These are phyloP conservation scores for Acanthopagrus latus DNA, from an alignment of 2,797 vertebrate species.

Conservation along the genomic window DNA sequence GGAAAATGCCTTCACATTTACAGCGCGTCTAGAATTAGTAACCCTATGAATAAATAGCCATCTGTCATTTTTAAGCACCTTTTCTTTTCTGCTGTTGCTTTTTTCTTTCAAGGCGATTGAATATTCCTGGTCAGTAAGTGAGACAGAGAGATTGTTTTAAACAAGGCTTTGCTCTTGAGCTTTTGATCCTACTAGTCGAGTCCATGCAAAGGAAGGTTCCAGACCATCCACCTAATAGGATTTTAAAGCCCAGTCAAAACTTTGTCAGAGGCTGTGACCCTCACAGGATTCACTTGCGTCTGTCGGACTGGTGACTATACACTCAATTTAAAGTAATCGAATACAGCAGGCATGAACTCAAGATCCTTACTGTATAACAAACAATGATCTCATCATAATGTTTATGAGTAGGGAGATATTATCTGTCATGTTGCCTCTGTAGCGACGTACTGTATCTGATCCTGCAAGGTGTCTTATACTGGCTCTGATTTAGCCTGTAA, in stretches of 20 bases:
- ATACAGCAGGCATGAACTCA: not conserved
- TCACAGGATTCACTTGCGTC: slow-evolving; percentile 24
- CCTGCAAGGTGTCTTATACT: slow-evolving; percentile 19
- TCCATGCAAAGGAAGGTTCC: slow-evolving; percentile 23
- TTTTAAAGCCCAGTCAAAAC: slow-evolving; percentile 61
- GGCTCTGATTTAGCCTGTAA: slow-evolving; percentile 45
- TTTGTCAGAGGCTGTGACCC: slow-evolving; percentile 37
- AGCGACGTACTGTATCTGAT: slow-evolving; percentile 26
- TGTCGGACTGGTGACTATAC: slow-evolving; percentile 17
- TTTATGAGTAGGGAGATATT: not conserved
- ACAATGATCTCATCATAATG: not conserved
- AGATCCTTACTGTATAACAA: not conserved
- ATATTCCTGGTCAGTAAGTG: slow-evolving; percentile 24
- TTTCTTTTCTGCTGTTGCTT: not conserved
- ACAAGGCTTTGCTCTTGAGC: slow-evolving; percentile 54
- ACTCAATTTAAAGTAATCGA: slow-evolving; percentile 13
- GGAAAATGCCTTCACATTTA: not conserved
- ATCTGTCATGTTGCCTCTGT: slow-evolving; percentile 9
- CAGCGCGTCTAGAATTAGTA: not conserved
- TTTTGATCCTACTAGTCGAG: slow-evolving; percentile 50
- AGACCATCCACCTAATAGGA: slow-evolving; percentile 55
- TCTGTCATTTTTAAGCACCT: not conserved
- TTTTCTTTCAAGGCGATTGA: slow-evolving; percentile 6
- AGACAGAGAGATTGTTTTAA: slow-evolving; percentile 57
- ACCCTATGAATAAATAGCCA: not conserved